phyloP scores from a whole-genome alignment of 2,113 vertebrate species.

The Zonotrichia leucophrys region DNA sequence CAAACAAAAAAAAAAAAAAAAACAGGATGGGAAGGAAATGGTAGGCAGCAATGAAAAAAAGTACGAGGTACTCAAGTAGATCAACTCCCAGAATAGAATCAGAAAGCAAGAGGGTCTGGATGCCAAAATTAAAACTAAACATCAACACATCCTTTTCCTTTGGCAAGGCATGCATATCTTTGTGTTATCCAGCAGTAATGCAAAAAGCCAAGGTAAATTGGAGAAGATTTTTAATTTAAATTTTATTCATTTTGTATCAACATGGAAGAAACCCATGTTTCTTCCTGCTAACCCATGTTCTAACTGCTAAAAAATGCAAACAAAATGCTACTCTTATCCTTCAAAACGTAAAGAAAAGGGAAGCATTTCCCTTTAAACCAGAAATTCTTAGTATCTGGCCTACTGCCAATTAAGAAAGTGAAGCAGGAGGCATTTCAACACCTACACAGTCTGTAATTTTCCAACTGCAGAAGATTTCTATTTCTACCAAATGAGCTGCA shows the following conservation, averaged over 20 bases:
- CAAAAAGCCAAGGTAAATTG: neutral
- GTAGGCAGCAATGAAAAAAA: neutral
- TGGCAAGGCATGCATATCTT: neutral
- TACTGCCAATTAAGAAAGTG: constrained; percentile 50
- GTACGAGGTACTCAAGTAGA: neutral
- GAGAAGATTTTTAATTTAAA: neutral
- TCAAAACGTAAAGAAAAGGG: neutral
- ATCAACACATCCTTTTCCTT: neutral
- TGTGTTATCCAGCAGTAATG: neutral
- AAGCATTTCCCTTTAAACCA: constrained; percentile 36
- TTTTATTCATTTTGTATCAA: neutral
- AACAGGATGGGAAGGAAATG: neutral
- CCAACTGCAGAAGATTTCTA: constrained; percentile 43
- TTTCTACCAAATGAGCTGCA: constrained; percentile 24
- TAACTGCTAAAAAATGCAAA: neutral
- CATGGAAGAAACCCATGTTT: neutral
- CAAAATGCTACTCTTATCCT: neutral
- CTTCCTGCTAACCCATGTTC: no score
- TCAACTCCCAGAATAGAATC: neutral
- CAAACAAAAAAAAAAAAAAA: neutral
- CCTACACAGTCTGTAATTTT: constrained; percentile 70
- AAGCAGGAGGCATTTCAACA: constrained; percentile 62
- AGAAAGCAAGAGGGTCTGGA: neutral
- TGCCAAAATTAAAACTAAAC: neutral
- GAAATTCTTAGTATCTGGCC: constrained; percentile 36